Base-by-base conservation (phyloP, 2,797 vertebrate species). In the Molossus alvarezi region DNA sequence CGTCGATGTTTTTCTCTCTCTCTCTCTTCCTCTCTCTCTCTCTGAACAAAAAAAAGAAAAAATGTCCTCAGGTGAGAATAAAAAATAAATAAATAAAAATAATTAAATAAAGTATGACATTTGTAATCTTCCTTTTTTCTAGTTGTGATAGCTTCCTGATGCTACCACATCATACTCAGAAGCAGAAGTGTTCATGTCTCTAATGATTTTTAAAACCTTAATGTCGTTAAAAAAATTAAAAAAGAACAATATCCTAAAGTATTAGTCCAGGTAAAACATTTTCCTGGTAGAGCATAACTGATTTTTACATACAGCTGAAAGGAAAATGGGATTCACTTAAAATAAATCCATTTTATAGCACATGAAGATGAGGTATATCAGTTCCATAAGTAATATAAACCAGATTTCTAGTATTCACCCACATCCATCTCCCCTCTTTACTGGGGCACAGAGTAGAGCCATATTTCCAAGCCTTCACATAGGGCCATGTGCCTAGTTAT, bases 261-360 rank as follows among this genome's bases (percentile, higher is more conserved):
- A 69, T 57, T 37, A 90, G 53, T 64, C 45, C 6, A 95, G 73
- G 55, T 37, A 60, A 90, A 94, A 76, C 37, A 17, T 1, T 65
- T 77, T 90, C 51, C 64, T 97, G 55, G 37, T 20, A 72, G 6
- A 87, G 20, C 15, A 25, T 84, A 73, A 48, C 67, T 89, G 58
- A 76, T 77, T 95, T 97, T 92, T 71, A 85, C 55, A 76, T 58
- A 21, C 45, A 88, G 45, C n/a, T 94, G 62, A 96, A 92, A 96
- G 51, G n/a, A 85, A 33, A 51, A 87, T 25, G 37, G 51, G 51
- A 67, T 85, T 92, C 86, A 79, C n/a, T 94, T 89, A 83, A 84
- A 94, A 92, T 65, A 69, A 94, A 93, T 84, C 62, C 20, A 29
- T 29, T 58, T 77, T 55, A 72, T 41, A 84, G 72, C 5, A 84